A percentile compares a stretch with the other conserved stretches of the same genome.
phyloP scores from a whole-genome alignment of 2,888 invertebrate species.

The Drosophila longiperda region DNA sequence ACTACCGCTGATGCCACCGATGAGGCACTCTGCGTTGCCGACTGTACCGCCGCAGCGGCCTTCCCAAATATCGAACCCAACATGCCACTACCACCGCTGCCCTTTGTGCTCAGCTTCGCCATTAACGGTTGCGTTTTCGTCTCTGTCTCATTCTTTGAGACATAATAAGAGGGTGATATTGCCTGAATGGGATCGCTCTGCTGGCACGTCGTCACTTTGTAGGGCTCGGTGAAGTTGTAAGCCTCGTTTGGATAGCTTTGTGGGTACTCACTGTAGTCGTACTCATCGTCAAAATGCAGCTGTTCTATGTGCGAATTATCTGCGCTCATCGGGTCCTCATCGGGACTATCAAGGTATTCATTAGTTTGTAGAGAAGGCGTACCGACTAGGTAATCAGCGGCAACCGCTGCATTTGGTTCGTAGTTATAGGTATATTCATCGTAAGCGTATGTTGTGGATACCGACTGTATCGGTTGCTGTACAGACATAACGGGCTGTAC shows the following conservation, averaged over 20 bases:
- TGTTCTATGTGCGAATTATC: slow-evolving; percentile 15
- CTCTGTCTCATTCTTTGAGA: neutral
- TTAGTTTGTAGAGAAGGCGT: neutral
- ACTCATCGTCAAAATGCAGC: slow-evolving; percentile 67
- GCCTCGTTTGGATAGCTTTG: neutral
- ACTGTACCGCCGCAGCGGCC: slow-evolving; percentile 83
- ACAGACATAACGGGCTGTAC: neutral
- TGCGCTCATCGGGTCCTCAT: slow-evolving; percentile 21
- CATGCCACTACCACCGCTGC: slow-evolving; percentile 70
- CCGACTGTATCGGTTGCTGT: neutral
- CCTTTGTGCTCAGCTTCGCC: slow-evolving; percentile 5
- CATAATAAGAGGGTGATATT: neutral
- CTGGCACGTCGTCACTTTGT: slow-evolving; percentile 2
- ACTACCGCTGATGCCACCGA: slow-evolving; percentile 76
- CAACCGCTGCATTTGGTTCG: neutral
- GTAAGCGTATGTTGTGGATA: neutral
- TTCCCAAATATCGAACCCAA: slow-evolving; percentile 83
- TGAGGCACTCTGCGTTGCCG: slow-evolving; percentile 81
- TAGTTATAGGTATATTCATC: neutral
- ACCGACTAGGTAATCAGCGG: neutral
- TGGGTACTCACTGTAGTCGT: slow-evolving; percentile 70
- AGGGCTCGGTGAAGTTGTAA: slow-evolving; percentile 24
- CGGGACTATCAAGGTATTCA: slow-evolving; percentile 28
- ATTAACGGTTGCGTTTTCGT: neutral
- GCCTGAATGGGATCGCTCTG: neutral